Base-by-base conservation (phyloP, 2,113 vertebrate genomes). In the Labeo rohita region DNA sequence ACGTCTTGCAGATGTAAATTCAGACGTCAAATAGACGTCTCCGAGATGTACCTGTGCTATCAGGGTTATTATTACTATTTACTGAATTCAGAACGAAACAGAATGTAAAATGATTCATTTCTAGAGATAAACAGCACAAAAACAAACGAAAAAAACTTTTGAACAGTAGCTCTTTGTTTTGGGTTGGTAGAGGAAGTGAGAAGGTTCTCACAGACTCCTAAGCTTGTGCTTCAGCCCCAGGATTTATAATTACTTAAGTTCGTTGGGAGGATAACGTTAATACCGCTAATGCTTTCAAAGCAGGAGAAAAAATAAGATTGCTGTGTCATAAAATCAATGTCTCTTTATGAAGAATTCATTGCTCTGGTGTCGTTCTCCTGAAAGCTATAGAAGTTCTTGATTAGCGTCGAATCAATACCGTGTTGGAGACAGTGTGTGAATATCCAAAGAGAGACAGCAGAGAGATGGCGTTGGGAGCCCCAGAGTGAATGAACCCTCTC, bases 301-400 rank as follows among this genome's bases (percentile, higher is more conserved):
- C 73, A 47, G 43, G 68, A 63, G 52, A n/a, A 23, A 81, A 82
- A 73, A 82, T 74, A 73, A 75, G 28, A 82, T 59, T 12, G 68
- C 77, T 16, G 4, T 84, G 63, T 83, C 81, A 79, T 28, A 83
- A 84, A 84, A 84, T 84, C 86, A 84, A 78, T 84, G 23, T 18
- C 75, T 52, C 63, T 84, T 84, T 87, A 84, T 87, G 73, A 68
- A 76, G 86, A 78, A 85, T 66, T 72, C 61, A 85, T 78, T 68
- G 73, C 61, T 85, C 54, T 66, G 18, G 12, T 47, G 49, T 84
- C 54, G 50, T 76, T 52, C 39, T 56, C 50, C 36, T 28, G 74
- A 56, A 47, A 68, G 59, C 61, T 11, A 28, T 16, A 84, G 80
- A 49, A 81, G 45, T 47, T 36, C 34, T 81, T 47, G 52, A 73